Conservation (phyloP, 1,140 invertebrate species). For the Antheraea mylitta region DNA sequence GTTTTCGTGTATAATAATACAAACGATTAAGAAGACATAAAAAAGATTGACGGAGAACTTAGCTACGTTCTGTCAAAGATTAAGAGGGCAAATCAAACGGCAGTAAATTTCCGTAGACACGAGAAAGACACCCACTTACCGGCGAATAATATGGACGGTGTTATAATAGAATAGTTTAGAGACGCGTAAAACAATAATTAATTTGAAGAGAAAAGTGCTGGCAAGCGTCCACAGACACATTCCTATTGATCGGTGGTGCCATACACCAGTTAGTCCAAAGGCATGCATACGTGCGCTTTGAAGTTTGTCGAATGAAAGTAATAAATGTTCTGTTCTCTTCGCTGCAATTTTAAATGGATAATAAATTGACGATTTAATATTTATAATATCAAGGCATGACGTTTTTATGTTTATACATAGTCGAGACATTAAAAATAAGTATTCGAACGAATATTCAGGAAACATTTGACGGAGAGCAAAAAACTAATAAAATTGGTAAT, state of each 20-base stretch:
- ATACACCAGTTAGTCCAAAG: neutral
- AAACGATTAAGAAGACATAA: conserved; percentile 43
- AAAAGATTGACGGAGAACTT: conserved; percentile 46
- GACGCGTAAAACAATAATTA: conserved; percentile 73
- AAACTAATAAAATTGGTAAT: conserved; percentile 17
- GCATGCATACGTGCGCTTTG: neutral
- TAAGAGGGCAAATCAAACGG: conserved; percentile 69
- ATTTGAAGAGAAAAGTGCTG: conserved; percentile 67
- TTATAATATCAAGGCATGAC: neutral
- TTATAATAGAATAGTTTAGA: conserved; percentile 71
- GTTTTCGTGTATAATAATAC: neutral
- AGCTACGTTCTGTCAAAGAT: conserved; percentile 53
- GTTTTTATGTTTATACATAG: neutral
- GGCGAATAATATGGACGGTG: conserved; percentile 46
- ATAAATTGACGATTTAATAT: conserved; percentile 4
- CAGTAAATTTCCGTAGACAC: conserved; percentile 55
- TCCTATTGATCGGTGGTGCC: conserved; percentile 19
- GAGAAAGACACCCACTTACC: conserved; percentile 48
- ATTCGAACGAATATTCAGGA: neutral
- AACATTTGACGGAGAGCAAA: conserved; percentile 5
- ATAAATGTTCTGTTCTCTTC: conserved; percentile 14
- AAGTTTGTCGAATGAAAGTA: conserved; percentile 21
- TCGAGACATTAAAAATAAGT: no score
- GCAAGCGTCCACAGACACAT: conserved; percentile 63
- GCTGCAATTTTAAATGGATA: neutral